Conservation (phyloP, 2,888 invertebrate species). For the Penaeus monodon region DNA sequence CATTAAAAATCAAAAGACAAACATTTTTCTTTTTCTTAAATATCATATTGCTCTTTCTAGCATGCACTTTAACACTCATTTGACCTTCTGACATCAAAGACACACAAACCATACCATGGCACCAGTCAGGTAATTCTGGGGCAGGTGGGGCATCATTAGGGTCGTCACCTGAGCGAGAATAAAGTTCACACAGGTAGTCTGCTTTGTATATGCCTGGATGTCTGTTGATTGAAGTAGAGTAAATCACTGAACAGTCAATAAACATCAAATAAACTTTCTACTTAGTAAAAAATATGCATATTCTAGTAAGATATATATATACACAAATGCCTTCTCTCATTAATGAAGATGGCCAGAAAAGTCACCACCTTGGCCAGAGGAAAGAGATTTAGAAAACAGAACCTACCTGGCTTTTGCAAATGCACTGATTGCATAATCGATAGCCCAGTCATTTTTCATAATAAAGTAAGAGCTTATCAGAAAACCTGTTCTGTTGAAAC, state of each 20-base stretch:
- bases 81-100: background rate
- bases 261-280: background rate
- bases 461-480: conserved; percentile 92
- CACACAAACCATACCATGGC: conserved; percentile 69
- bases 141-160: conserved; percentile 74
- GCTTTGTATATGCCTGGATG: conserved; percentile 97
- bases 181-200: conserved; percentile 80
- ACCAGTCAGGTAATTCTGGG: conserved; percentile 90
- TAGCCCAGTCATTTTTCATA: conserved; percentile 83
- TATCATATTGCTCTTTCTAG: too few species aligned
- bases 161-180: conserved; percentile 47
- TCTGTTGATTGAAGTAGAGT: conserved; percentile 71
- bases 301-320: too few species aligned
- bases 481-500: conserved; percentile 98
- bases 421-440: conserved; percentile 84
- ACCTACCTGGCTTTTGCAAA: conserved; percentile 79
- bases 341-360: too few species aligned
- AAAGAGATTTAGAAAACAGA: background rate
- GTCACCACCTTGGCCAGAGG: too few species aligned
- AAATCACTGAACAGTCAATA: background rate
- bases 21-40: too few species aligned
- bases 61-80: background rate
- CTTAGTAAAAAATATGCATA: too few species aligned
- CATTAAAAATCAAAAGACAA: too few species aligned
- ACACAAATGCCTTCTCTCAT: too few species aligned